Conservation (phyloP, 2,888 invertebrate species). For the Crepidodera aurea region DNA sequence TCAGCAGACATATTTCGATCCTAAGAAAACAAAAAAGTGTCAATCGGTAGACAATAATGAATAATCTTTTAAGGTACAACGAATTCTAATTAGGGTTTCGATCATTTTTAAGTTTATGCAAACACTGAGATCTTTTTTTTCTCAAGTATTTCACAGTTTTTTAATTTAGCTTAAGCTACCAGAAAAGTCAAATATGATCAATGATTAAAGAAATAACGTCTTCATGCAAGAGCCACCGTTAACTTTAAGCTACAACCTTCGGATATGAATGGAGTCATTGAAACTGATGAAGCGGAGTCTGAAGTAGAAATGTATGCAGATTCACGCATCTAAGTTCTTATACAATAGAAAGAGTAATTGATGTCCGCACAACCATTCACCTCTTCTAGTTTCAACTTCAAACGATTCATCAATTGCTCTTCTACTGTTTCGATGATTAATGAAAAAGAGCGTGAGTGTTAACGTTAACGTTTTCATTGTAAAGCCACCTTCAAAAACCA, state of each 20-base stretch:
- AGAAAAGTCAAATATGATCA: too few relatives aligned
- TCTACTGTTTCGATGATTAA: not conserved
- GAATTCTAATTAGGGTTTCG: not conserved
- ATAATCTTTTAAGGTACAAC: not conserved
- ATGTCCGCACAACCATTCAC: not conserved
- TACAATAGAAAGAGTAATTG: not conserved
- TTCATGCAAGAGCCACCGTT: too few relatives aligned
- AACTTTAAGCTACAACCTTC: too few relatives aligned
- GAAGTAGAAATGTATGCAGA: not conserved
- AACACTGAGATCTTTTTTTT: too few relatives aligned
- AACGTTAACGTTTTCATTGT: too few relatives aligned
- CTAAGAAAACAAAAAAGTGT: slow-evolving; percentile 40
- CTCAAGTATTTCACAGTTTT: too few relatives aligned
- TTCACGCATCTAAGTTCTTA: not conserved
- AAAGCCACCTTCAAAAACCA: too few relatives aligned
- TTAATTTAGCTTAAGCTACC: too few relatives aligned
- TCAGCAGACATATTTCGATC: slow-evolving; percentile 2
- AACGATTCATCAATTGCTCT: not conserved
- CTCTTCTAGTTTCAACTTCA: not conserved
- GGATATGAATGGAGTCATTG: not conserved
- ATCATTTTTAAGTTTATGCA: too few relatives aligned
- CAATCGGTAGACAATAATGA: slow-evolving; percentile 25
- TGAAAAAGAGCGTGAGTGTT: not conserved
- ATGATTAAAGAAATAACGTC: too few relatives aligned
- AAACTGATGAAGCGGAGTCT: slow-evolving; percentile 6